Evolutionary conservation across 2,888 invertebrate species (phyloP), one percentile per base, ranked within the genome.

Genomic region (Tromatobia lineatoria): DNA sequence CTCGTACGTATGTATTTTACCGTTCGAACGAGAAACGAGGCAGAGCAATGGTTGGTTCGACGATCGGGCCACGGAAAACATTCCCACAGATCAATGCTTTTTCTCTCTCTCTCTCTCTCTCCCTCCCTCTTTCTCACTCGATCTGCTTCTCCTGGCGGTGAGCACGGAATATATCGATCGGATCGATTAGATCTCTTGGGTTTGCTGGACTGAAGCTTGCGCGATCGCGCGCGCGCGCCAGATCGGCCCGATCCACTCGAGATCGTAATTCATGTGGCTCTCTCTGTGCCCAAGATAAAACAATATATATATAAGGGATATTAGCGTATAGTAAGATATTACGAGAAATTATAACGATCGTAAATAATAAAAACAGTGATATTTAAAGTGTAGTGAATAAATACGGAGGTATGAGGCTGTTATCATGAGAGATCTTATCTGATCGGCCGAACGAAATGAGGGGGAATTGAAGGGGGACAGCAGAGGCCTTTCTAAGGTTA

Each of bases 21-120:
- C 80, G 84, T 84, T 84, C 67, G 77, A 84, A 80, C 70, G 80
- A 73, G 80, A 77, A 70, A 74, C 77, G 80, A 69, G 59, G 13
- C 61, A 80, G 83, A 47, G 73, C 10, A 66, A 80, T 67, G 74
- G 80, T 64, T 77, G 75, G 78, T 67, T 75, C 67, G 74, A 80
- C 80, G 78, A 80, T 78, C 75, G 82, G 82, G 81, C 81, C 75
- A 80, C 70, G 80, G 80, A 82, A 80, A 86, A 84, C 82, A 82
- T 86, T 86, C 86, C 84, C 79, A 82, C 79, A 76, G 78, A 84
- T 84, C 83, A 80, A 84, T 80, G 82, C 76, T n/a, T n/a, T n/a
- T n/a, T n/a, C n/a, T 79, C 81, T 80, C 81, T 57, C 38, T 25
- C 47, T 45, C 34, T 64, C 10, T 61, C 34, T 61, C 61, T 29